These are phyloP conservation scores for Pedionomus torquatus DNA, from an alignment of 2,113 vertebrate species.

Conservation along the genomic window DNA sequence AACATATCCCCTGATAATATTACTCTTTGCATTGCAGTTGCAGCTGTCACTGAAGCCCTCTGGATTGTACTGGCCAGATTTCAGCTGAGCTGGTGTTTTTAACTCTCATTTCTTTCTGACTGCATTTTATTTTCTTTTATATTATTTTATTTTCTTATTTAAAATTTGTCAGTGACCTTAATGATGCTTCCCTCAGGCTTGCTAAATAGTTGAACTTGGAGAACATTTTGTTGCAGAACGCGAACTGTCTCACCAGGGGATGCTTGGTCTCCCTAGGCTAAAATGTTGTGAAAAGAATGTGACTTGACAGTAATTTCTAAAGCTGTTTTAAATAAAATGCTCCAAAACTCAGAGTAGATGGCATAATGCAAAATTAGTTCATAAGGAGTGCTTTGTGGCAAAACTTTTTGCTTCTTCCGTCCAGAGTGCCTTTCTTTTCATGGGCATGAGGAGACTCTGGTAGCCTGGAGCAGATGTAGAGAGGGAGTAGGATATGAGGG, in stretches of 20 bases:
- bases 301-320: conserved; percentile 31
- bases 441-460: background rate
- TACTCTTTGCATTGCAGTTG: conserved; percentile 10
- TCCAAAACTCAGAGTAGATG: background rate
- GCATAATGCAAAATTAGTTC: background rate
- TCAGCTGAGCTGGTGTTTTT: conserved; percentile 32
- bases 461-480: background rate
- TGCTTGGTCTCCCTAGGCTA: background rate
- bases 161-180: conserved; percentile 10
- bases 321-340: conserved; percentile 41
- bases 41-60: background rate
- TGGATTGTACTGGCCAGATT: conserved; percentile 1
- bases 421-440: background rate
- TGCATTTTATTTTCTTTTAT: background rate
- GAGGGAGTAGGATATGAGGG: background rate
- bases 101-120: background rate
- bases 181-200: conserved; percentile 32
- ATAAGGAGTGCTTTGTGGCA: background rate
- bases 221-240: conserved; percentile 3
- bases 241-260: background rate
- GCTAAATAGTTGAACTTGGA: background rate
- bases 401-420: background rate
- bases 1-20: background rate
- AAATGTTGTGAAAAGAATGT: conserved; percentile 40
- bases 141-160: background rate